Evolutionary conservation across 2,113 vertebrate genomes (phyloP).

Genomic region (Vulpes lagopus): DNA sequence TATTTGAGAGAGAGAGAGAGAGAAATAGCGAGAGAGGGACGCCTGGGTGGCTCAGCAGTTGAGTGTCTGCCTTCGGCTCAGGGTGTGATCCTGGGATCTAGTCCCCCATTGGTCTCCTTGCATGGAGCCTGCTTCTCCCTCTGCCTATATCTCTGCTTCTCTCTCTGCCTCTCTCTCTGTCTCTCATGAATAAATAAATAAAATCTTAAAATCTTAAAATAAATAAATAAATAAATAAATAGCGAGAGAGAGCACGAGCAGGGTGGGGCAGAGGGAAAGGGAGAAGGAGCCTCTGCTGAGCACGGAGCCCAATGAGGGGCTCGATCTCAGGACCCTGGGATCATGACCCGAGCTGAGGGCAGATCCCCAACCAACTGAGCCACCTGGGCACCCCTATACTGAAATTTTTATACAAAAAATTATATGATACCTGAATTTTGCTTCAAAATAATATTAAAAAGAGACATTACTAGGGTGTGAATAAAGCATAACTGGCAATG

Average conservation of each 20-base stretch:
- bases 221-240: no score
- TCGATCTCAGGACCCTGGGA: neutral
- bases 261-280: no score
- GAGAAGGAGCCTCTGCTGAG: no score
- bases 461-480: neutral
- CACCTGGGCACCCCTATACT: neutral
- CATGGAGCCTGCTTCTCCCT: no score
- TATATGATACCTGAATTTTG: neutral
- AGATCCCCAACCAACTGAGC: neutral
- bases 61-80: no score
- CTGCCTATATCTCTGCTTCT: no score
- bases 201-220: no score
- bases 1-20: neutral
- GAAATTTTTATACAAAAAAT: neutral
- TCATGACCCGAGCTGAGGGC: neutral
- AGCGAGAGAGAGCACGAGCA: neutral
- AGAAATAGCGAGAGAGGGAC: neutral
- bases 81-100: no score
- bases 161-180: no score
- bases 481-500: neutral
- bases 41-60: no score
- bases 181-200: no score
- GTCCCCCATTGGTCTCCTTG: no score
- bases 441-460: conserved; percentile 17
- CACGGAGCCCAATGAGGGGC: neutral